Conservation (phyloP, 2,113 vertebrate species). For the Trichechus manatus region DNA sequence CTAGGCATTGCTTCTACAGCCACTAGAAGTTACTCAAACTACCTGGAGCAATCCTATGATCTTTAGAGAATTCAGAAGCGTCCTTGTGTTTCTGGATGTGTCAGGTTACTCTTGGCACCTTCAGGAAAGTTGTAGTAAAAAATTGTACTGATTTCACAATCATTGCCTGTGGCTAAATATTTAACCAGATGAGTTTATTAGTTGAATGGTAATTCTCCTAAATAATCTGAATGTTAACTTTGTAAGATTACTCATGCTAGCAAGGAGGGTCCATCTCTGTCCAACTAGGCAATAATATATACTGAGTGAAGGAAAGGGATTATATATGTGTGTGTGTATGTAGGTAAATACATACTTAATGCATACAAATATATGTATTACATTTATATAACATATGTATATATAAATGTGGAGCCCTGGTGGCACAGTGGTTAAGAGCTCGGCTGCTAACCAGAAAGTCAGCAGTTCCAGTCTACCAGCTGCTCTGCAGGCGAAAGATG, state of each 20-base stretch:
- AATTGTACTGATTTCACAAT: constrained; percentile 3
- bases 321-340: background rate
- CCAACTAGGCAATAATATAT: background rate
- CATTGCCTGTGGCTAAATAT: constrained; percentile 11
- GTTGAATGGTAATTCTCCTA: constrained; percentile 61
- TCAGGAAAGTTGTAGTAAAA: background rate
- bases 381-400: background rate
- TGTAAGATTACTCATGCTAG: constrained; percentile 78
- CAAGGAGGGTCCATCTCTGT: constrained; percentile 57
- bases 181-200: constrained; percentile 30
- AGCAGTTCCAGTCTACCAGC: no score
- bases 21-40: constrained; percentile 64
- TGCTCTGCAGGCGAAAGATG: no score
- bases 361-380: background rate
- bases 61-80: background rate
- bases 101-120: background rate
- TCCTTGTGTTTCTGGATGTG: background rate
- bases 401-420: background rate
- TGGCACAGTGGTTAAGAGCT: no score
- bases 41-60: background rate
- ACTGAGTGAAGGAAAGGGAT: background rate
- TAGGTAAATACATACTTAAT: background rate
- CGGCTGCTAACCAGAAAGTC: no score
- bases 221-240: constrained; percentile 73
- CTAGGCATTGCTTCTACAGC: background rate